Conservation (phyloP, 30 jellyfish, hydroid and myxozoan species). For the Pseudorhiza aurosa region DNA sequence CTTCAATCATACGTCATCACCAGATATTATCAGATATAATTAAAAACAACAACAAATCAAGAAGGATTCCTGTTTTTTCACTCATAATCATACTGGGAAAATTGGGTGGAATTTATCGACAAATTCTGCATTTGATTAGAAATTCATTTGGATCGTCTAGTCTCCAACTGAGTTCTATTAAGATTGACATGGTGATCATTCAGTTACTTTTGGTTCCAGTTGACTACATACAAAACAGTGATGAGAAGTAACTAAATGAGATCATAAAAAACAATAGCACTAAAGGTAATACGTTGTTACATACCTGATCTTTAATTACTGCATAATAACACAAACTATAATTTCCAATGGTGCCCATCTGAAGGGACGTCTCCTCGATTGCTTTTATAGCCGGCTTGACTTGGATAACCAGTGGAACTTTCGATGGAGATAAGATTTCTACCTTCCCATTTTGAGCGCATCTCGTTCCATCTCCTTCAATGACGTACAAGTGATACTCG, state of each 20-base stretch:
- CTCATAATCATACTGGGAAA: no score
- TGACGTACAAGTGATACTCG: not conserved
- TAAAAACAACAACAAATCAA: no score
- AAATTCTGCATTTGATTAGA: no score
- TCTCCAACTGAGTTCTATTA: no score
- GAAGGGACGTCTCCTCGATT: not conserved
- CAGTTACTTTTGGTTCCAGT: no score
- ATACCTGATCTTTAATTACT: conserved; percentile 42
- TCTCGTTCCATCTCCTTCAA: not conserved
- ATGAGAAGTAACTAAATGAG: not conserved
- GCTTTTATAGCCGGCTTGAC: conserved; percentile 1
- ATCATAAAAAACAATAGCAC: not conserved
- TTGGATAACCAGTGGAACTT: conserved; percentile 14
- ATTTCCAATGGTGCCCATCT: conserved; percentile 55
- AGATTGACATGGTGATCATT: no score
- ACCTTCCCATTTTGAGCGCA: not conserved
- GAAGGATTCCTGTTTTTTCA: no score
- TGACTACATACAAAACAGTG: not conserved
- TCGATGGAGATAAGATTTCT: not conserved
- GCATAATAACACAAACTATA: conserved; percentile 65
- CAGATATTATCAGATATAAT: no score
- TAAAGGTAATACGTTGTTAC: no score
- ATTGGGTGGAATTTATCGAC: no score
- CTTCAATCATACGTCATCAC: no score
- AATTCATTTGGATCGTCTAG: no score